phyloP scores from a whole-genome alignment of 2,797 vertebrate genomes.

The Manis pentadactyla region DNA sequence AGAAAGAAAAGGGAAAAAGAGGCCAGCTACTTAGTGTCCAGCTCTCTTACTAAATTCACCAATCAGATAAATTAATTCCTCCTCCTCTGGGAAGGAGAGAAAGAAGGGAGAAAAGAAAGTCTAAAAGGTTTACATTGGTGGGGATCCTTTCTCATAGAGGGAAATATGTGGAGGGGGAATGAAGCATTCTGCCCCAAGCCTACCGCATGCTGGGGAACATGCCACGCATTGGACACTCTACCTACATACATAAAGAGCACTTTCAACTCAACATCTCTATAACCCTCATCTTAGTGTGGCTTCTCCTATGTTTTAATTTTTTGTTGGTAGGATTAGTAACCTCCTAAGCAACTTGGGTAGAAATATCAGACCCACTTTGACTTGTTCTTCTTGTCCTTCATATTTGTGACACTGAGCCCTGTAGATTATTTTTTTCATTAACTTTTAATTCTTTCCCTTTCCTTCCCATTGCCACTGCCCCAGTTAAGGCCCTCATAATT shows the following conservation, averaged over 20 bases:
- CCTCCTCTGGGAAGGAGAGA: not conserved
- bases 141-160: not conserved
- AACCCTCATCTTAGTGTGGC: not conserved
- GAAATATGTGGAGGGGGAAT: not conserved
- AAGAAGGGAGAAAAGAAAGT: not conserved
- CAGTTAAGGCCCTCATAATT: not conserved
- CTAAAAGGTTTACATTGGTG: not conserved
- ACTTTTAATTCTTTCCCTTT: slow-evolving; percentile 7
- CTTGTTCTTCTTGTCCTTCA: not conserved
- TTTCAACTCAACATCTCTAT: not conserved
- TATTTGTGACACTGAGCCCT: not conserved
- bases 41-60: not conserved
- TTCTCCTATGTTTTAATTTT: not conserved
- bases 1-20: not conserved
- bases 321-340: not conserved
- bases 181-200: not conserved
- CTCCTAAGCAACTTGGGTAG: not conserved
- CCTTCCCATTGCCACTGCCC: not conserved
- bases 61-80: not conserved
- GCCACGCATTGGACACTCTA: not conserved
- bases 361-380: not conserved
- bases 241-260: not conserved
- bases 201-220: not conserved
- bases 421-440: not conserved
- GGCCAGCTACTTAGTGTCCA: not conserved